phyloP scores from a whole-genome alignment of 2,888 invertebrate genomes.

The Coelopa pilipes region DNA sequence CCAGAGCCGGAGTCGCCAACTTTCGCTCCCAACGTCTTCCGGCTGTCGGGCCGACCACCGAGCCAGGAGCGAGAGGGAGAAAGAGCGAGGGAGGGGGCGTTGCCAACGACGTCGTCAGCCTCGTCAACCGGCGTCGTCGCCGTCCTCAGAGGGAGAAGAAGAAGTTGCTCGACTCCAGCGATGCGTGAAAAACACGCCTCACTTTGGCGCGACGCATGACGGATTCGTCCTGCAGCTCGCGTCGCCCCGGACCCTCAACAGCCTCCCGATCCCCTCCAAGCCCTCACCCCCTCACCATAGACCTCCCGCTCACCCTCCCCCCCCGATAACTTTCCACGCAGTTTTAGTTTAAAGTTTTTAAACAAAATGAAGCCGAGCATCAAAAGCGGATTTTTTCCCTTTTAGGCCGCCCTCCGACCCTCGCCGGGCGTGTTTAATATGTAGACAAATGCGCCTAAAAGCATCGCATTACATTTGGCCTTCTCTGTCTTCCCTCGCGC shows the following conservation, averaged over 20 bases:
- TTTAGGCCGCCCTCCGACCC: neutral
- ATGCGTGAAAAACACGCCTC: conserved; percentile 35
- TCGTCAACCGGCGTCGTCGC: neutral
- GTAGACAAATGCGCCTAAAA: conserved; percentile 25
- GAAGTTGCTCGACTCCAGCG: conserved; percentile 27
- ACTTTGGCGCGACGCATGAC: conserved; percentile 24
- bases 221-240: conserved; percentile 15
- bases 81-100: neutral
- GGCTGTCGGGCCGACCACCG: neutral
- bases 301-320: neutral
- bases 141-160: neutral
- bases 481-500: neutral
- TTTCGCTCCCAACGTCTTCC: neutral
- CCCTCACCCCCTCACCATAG: neutral
- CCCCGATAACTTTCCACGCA: neutral
- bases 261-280: neutral
- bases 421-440: conserved; percentile 11
- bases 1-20: neutral
- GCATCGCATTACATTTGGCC: neutral
- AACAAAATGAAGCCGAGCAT: conserved; percentile 32
- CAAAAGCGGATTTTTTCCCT: conserved; percentile 9
- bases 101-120: neutral
- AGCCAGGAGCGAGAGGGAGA: neutral
- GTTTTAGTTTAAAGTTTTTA: conserved; percentile 27
- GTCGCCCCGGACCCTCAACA: neutral